Percentiles rank a stretch among this genome's conserved stretches.
Evolutionary conservation across 1,140 invertebrate species (phyloP).

Genomic region (Lordiphosa stackelbergi): DNA sequence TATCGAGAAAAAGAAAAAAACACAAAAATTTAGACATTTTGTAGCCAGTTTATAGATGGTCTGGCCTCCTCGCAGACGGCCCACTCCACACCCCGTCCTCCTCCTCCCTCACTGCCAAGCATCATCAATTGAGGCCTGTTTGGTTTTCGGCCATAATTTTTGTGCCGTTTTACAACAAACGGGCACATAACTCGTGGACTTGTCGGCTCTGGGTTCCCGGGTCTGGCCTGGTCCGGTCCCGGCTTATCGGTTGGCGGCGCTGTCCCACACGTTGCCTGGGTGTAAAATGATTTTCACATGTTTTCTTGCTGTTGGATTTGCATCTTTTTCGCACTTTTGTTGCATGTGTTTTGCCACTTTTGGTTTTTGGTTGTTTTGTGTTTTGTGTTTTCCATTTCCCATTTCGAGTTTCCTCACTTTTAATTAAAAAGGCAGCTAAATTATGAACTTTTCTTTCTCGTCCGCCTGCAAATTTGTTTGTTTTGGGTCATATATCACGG

Average conservation of each 20-base stretch:
- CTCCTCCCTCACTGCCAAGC: constrained; percentile 4
- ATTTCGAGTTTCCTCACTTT: constrained; percentile 46
- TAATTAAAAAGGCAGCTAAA: constrained; percentile 69
- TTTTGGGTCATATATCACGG: constrained; percentile 53
- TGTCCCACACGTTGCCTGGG: constrained; percentile 29
- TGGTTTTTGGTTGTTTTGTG: constrained; percentile 23
- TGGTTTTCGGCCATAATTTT: constrained; percentile 71
- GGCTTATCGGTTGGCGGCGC: constrained; percentile 55
- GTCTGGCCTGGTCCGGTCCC: constrained; percentile 26
- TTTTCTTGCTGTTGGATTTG: constrained; percentile 41
- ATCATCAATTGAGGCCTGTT: constrained; percentile 52
- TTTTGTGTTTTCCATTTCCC: constrained; percentile 12
- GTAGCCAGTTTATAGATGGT: constrained; percentile 67
- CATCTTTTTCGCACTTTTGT: constrained; percentile 38
- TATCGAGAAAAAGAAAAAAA: constrained; percentile 13
- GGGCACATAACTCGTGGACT: constrained; percentile 59
- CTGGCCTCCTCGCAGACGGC: constrained; percentile 17
- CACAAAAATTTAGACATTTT: constrained; percentile 59
- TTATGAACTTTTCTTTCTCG: constrained; percentile 73
- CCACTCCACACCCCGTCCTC: neutral
- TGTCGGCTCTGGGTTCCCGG: constrained; percentile 25
- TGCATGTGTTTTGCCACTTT: constrained; percentile 38
- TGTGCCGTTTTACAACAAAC: constrained; percentile 68
- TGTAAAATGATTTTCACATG: constrained; percentile 70
- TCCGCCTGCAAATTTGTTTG: constrained; percentile 62